A percentile compares a stretch with the other conserved stretches of the same genome.
Conservation (phyloP, 2,888 invertebrate species). For the Girardia tigrina region DNA sequence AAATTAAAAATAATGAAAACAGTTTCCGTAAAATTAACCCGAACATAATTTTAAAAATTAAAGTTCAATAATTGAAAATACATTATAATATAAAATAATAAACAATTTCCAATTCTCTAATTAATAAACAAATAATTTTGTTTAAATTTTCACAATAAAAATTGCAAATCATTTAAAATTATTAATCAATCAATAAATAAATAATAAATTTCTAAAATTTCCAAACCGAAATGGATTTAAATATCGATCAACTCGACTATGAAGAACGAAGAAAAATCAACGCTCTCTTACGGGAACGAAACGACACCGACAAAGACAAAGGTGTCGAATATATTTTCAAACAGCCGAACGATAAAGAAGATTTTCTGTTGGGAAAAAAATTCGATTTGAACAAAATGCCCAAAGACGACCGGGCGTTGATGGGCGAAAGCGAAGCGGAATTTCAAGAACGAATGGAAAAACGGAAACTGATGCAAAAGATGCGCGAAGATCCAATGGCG, state of each 20-base stretch:
- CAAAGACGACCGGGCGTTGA: neutral
- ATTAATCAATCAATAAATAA: no score
- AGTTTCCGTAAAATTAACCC: no score
- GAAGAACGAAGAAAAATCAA: slow-evolving; percentile 7
- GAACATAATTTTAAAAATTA: no score
- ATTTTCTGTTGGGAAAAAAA: neutral
- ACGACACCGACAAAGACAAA: neutral
- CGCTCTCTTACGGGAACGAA: neutral
- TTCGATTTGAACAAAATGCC: neutral
- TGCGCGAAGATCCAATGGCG: neutral
- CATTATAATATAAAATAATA: no score
- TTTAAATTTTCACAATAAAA: no score
- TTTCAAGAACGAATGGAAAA: slow-evolving; percentile 2
- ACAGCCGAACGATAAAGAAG: neutral
- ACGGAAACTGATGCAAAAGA: neutral
- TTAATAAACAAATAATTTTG: no score
- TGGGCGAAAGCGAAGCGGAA: neutral
- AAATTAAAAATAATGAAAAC: no score
- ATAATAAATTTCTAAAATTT: neutral
- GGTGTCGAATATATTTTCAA: neutral
- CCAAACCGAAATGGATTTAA: neutral
- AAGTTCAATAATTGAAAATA: no score
- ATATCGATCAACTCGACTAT: neutral
- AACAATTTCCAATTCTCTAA: no score
- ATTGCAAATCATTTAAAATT: no score